These are phyloP conservation scores for Drosophila bocqueti DNA, from an alignment of 1,140 invertebrate genomes.

Conservation along the genomic window DNA sequence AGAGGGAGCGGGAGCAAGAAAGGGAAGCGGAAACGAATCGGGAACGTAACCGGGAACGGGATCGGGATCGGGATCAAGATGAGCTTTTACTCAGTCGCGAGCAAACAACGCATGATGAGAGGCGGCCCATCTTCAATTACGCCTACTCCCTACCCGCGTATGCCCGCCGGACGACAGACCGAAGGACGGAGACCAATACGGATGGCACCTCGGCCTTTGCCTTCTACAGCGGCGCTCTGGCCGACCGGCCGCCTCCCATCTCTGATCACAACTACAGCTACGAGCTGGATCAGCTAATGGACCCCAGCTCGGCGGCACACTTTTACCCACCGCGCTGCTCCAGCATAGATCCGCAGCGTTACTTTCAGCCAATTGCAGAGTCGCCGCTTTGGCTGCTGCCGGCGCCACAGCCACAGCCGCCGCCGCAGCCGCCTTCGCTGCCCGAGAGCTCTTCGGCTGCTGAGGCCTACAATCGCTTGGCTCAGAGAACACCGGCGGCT, in stretches of 20 bases:
- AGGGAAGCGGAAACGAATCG: not conserved
- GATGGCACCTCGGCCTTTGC: conserved; percentile 65
- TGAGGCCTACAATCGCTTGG: conserved; percentile 3
- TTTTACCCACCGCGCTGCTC: conserved; percentile 58
- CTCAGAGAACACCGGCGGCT: conserved; percentile 1
- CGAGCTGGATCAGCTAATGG: conserved; percentile 51
- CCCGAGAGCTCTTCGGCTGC: conserved; percentile 16
- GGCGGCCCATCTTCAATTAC: conserved; percentile 29
- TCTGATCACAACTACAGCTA: conserved; percentile 72
- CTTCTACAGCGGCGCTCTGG: conserved; percentile 67
- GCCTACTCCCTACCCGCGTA: conserved; percentile 29
- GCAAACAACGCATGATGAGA: conserved; percentile 12
- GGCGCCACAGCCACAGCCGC: conserved; percentile 2
- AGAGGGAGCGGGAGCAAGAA: not conserved
- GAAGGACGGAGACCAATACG: conserved; percentile 21
- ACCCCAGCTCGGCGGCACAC: conserved; percentile 9
- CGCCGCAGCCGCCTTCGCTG: not conserved
- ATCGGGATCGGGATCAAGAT: not conserved
- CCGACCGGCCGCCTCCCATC: conserved; percentile 57
- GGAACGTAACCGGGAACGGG: conserved; percentile 1
- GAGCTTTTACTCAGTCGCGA: conserved; percentile 1
- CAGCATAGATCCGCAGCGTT: conserved; percentile 63
- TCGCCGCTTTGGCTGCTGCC: conserved; percentile 63
- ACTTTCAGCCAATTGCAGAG: conserved; percentile 63
- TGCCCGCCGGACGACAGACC: conserved; percentile 17